Evolutionary conservation across 64 coral and sea anemone genomes (phyloP).

Genomic region (Pocillopora verrucosa): DNA sequence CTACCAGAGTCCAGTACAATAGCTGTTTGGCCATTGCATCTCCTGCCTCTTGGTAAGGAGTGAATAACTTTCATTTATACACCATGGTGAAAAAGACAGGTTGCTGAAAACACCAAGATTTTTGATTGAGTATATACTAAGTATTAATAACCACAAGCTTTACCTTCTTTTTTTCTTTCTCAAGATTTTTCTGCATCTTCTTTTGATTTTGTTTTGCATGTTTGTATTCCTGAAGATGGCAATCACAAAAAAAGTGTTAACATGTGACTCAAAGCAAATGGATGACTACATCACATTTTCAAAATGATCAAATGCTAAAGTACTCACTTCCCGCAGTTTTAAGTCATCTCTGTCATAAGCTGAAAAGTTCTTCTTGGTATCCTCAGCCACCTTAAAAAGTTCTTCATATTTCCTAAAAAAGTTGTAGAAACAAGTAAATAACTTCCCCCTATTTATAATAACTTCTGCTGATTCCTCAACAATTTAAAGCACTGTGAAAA

Average conservation of each 20-base stretch:
- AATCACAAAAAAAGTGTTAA: background rate
- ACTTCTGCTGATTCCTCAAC: too few relatives aligned
- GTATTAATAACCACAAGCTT: background rate
- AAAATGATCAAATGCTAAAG: background rate
- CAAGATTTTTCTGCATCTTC: constrained; percentile 74
- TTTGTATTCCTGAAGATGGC: constrained; percentile 63
- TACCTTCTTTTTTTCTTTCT: constrained; percentile 97
- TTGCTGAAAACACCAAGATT: too few relatives aligned
- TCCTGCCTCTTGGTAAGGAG: too few relatives aligned
- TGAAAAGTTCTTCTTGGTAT: constrained; percentile 86
- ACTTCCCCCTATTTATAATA: too few relatives aligned
- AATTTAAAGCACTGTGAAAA: too few relatives aligned
- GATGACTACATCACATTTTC: too few relatives aligned
- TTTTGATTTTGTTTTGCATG: constrained; percentile 81
- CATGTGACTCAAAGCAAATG: background rate
- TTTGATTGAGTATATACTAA: background rate
- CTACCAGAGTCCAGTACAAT: too few relatives aligned
- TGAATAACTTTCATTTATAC: too few relatives aligned
- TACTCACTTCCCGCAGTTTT: constrained; percentile 81
- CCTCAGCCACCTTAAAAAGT: constrained; percentile 69
- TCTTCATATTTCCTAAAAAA: constrained; percentile 74
- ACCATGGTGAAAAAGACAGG: too few relatives aligned
- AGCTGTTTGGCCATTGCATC: too few relatives aligned
- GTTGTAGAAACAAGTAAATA: background rate
- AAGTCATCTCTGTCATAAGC: constrained; percentile 91